Evolutionary conservation across 2,113 vertebrate species (phyloP).

Genomic region (Anas platyrhynchos): DNA sequence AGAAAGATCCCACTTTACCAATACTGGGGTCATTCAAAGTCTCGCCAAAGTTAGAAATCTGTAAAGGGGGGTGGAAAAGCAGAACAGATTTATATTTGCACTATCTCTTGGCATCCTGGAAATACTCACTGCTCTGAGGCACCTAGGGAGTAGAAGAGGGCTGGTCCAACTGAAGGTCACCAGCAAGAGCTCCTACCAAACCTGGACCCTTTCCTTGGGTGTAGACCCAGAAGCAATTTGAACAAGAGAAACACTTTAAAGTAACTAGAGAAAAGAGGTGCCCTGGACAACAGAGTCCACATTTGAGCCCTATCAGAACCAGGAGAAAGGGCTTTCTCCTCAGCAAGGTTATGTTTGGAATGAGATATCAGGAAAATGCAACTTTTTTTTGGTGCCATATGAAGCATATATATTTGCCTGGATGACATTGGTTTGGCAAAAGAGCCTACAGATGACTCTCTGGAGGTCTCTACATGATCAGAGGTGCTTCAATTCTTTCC

Average conservation of each 20-base stretch:
- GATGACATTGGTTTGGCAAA: not conserved
- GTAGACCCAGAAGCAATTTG: not conserved
- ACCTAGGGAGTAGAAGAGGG: rapidly evolving
- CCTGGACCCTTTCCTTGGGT: not conserved
- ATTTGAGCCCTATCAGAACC: not conserved
- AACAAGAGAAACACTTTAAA: not conserved
- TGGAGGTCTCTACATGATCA: not conserved
- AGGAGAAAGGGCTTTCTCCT: not conserved
- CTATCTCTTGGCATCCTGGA: not conserved
- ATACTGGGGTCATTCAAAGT: not conserved
- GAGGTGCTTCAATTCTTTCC: not conserved
- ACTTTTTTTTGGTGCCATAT: not conserved
- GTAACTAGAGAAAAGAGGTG: not conserved
- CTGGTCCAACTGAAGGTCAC: not conserved
- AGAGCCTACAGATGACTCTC: not conserved
- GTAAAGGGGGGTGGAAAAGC: not conserved
- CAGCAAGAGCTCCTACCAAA: not conserved
- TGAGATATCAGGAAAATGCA: not conserved
- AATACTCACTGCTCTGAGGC: not conserved
- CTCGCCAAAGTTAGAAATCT: not conserved
- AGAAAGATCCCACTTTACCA: not conserved
- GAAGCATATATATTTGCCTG: not conserved
- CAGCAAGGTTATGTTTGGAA: not conserved
- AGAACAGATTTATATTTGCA: not conserved
- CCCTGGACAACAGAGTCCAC: not conserved